Base-by-base conservation (phyloP, 2,113 vertebrate genomes). In the Cyanoramphus novaezelandiae region DNA sequence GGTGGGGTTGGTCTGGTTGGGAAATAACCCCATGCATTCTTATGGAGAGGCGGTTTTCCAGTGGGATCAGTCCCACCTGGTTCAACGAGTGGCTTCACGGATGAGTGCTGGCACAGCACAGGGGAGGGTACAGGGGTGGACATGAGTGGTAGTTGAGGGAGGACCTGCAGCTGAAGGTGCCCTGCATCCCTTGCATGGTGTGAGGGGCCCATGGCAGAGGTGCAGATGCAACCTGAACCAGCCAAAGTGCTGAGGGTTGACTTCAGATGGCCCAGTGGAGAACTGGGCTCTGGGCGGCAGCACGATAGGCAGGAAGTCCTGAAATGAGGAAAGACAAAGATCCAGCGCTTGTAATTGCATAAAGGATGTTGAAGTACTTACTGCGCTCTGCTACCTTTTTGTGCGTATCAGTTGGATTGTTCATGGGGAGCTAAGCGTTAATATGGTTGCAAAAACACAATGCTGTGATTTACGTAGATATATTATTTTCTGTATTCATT, bases 1-100 rank as follows among this genome's bases (percentile, higher is more conserved):
- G 20, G 46, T 0, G 0, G 33, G 37, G 28, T 27, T 0, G 0
- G 31, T 43, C n/a, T 31, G 74, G 5, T 70, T 37, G 52, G n/a
- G 35, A 55, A 65, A 25, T 47, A 46, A 1, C 39, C 31, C 46
- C 20, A 13, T 29, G 60, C 43, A 50, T 67, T 70, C 64, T 16
- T 43, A 11, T 18, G 2, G 62, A 14, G 44, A 46, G 86, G 53
- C 25, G 14, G 31, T 31, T 63, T 70, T 87, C 79, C 69, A 55
- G 53, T 29, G 4, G 6, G 39, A 62, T 62, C 15, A 0, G 3
- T 50, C 82, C 33, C 55, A 1, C 2, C 43, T 50, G 70, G 37
- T 53, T 71, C 39, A 43, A 11, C 0, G 0, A 1, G 4, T 27
- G 68, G 53, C 64, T 74, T 81, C 63, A 8, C 18, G 7, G 64